Conservation (phyloP, 2,888 invertebrate genomes). For the Nephrotoma guestfalica region DNA sequence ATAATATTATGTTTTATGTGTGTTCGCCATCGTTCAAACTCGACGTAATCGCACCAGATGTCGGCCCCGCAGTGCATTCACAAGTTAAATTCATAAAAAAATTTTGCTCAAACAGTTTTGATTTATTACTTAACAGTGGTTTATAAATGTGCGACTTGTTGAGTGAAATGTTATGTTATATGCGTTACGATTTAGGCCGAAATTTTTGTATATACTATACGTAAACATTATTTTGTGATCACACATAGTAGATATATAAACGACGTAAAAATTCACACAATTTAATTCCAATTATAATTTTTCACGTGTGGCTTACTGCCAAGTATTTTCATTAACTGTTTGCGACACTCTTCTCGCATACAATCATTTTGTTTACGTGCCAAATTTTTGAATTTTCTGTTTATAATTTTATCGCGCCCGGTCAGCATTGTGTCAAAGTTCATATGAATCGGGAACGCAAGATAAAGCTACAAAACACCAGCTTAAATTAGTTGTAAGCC, state of each 20-base stretch:
- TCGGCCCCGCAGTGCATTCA: neutral
- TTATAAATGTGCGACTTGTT: neutral
- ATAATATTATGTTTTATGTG: neutral
- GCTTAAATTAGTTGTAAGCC: neutral
- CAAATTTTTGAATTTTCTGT: neutral
- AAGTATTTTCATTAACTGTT: neutral
- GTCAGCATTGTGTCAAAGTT: neutral
- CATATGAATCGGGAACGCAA: neutral
- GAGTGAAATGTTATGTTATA: neutral
- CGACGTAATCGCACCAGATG: neutral
- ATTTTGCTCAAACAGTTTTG: neutral
- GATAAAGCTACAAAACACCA: neutral
- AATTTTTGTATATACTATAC: too few relatives aligned
- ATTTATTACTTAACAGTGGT: neutral
- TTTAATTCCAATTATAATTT: neutral
- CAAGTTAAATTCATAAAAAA: neutral
- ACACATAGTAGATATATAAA: neutral
- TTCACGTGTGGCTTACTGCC: neutral
- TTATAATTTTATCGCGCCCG: neutral
- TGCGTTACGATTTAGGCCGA: neutral
- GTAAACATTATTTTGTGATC: too few relatives aligned
- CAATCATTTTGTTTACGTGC: neutral
- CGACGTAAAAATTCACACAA: neutral
- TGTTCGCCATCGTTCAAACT: neutral
- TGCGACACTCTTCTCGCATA: neutral